A percentile compares a stretch with the other conserved stretches of the same genome.
Conservation (phyloP, 2,888 invertebrate species). For the Cheilosia variabilis region DNA sequence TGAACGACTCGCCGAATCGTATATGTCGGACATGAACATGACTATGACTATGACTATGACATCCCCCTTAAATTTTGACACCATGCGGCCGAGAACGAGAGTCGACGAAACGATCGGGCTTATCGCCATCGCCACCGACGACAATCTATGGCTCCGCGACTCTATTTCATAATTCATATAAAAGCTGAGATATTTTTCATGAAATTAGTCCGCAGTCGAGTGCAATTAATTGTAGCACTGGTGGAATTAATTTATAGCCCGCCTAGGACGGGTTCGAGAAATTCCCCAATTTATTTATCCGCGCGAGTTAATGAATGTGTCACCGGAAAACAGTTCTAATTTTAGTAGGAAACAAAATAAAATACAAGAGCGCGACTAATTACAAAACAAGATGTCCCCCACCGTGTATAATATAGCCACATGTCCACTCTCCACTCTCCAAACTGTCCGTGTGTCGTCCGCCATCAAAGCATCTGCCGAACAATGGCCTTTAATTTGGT, state of each 20-base stretch:
- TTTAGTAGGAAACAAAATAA: slow-evolving; percentile 50
- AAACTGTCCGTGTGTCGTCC: neutral
- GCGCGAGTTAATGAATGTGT: slow-evolving; percentile 69
- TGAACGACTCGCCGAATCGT: slow-evolving; percentile 12
- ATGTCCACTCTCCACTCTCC: slow-evolving; percentile 10
- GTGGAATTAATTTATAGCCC: slow-evolving; percentile 69
- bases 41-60: neutral
- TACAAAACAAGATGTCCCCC: slow-evolving; percentile 38
- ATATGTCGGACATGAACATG: neutral
- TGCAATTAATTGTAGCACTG: slow-evolving; percentile 72
- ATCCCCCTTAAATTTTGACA: neutral
- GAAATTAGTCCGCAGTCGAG: slow-evolving; percentile 72
- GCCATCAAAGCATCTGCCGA: slow-evolving; percentile 53
- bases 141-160: neutral
- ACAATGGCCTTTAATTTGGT: slow-evolving; percentile 68
- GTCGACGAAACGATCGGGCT: slow-evolving; percentile 7
- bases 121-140: slow-evolving; percentile 17
- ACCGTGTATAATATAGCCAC: neutral
- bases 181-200: slow-evolving; percentile 62
- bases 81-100: neutral
- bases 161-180: slow-evolving; percentile 68
- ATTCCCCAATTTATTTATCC: slow-evolving; percentile 69
- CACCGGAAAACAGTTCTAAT: slow-evolving; percentile 64
- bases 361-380: slow-evolving; percentile 9
- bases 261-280: slow-evolving; percentile 53